These are phyloP conservation scores for Noctuana brunneofusca DNA, from an alignment of 2,888 invertebrate genomes.

Conservation along the genomic window DNA sequence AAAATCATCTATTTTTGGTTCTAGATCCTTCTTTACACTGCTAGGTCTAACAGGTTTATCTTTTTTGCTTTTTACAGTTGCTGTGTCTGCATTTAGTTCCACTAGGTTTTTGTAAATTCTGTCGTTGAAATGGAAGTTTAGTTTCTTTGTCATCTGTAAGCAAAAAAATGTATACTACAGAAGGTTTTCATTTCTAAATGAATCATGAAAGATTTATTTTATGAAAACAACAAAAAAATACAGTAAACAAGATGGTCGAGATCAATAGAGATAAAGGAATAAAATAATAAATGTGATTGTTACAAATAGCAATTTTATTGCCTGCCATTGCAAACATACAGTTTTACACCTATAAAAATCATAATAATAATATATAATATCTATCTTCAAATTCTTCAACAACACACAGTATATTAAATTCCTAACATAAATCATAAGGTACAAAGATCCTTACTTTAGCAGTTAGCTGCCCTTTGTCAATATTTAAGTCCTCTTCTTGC, in stretches of 20 bases:
- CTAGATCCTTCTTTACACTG: conserved; percentile 64
- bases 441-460: conserved; percentile 53
- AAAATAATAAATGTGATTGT: too few relatives aligned
- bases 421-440: background rate
- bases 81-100: conserved; percentile 66
- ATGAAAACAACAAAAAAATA: too few relatives aligned
- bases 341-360: too few relatives aligned
- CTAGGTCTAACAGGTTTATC: conserved; percentile 46
- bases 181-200: too few relatives aligned
- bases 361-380: too few relatives aligned
- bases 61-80: conserved; percentile 48
- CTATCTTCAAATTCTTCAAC: too few relatives aligned
- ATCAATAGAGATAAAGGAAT: too few relatives aligned
- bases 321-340: too few relatives aligned
- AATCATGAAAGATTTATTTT: too few relatives aligned
- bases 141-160: conserved; percentile 68
- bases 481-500: conserved; percentile 51
- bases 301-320: too few relatives aligned
- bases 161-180: background rate
- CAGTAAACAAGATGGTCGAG: too few relatives aligned
- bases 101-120: conserved; percentile 74
- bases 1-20: conserved; percentile 77
- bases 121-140: conserved; percentile 76
- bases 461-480: conserved; percentile 51
- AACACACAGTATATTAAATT: too few relatives aligned